These are phyloP conservation scores for Drosophila eugracilis DNA, from an alignment of 1,140 invertebrate genomes.

Conservation along the genomic window DNA sequence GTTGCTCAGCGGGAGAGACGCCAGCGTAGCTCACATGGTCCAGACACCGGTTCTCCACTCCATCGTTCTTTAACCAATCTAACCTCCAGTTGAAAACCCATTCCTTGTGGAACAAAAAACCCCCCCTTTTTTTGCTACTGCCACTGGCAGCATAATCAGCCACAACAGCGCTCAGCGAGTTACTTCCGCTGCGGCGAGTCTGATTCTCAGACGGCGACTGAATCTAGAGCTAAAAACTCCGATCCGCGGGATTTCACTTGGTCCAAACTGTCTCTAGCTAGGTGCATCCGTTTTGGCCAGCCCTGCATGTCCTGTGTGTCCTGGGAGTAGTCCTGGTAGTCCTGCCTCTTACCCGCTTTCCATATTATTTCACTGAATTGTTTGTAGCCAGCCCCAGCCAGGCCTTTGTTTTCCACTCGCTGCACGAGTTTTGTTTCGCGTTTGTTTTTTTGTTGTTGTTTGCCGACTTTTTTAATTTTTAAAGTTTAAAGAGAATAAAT, in stretches of 20 bases:
- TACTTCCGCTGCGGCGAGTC: constrained; percentile 83
- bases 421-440: constrained; percentile 60
- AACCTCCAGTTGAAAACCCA: not conserved
- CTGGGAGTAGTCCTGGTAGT: constrained; percentile 8
- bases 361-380: constrained; percentile 60
- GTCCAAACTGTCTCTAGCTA: constrained; percentile 47
- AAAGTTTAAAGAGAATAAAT: constrained; percentile 15
- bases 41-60: constrained; percentile 9
- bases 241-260: constrained; percentile 24
- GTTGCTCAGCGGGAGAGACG: constrained; percentile 55
- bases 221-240: constrained; percentile 1
- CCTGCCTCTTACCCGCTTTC: not conserved
- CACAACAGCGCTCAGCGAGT: constrained; percentile 82
- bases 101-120: not conserved
- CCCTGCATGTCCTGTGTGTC: constrained; percentile 36
- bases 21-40: constrained; percentile 43
- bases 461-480: constrained; percentile 51
- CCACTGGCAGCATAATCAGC: constrained; percentile 82
- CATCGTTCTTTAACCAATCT: too few relatives aligned
- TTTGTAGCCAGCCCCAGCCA: too few relatives aligned
- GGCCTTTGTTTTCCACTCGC: constrained; percentile 81
- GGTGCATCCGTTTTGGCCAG: constrained; percentile 66
- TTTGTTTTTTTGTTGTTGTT: too few relatives aligned
- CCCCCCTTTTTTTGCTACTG: constrained; percentile 14
- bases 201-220: constrained; percentile 17